A percentile compares a stretch with the other conserved stretches of the same genome.
These are phyloP conservation scores for Chaitophorus viminalis DNA, from an alignment of 2,888 invertebrate genomes.

Conservation along the genomic window DNA sequence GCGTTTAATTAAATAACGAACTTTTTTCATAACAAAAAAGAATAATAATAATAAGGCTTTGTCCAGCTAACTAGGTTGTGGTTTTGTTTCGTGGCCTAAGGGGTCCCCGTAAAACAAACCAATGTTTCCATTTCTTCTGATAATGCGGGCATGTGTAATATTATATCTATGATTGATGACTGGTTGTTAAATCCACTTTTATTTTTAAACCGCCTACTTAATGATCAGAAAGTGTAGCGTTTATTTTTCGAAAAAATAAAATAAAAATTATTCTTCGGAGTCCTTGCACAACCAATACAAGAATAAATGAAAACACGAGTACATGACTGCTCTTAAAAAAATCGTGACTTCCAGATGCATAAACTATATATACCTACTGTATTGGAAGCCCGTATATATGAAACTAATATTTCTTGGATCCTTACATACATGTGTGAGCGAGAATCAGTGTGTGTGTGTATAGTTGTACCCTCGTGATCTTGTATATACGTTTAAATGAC, in stretches of 20 bases:
- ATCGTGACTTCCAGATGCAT: constrained; percentile 50
- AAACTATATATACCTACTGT: constrained; percentile 9
- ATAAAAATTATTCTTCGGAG: no score
- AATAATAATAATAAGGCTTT: not conserved
- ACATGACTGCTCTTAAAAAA: constrained; percentile 24
- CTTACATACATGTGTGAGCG: not conserved
- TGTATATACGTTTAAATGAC: constrained; percentile 1
- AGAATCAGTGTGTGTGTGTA: not conserved
- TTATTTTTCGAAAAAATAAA: not conserved
- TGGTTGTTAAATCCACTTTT: constrained; percentile 46
- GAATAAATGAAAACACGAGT: constrained; percentile 9
- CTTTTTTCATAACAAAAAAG: constrained; percentile 4
- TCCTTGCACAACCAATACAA: constrained; percentile 25
- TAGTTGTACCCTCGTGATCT: not conserved
- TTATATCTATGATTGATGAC: constrained; percentile 54
- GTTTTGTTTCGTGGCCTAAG: constrained; percentile 32
- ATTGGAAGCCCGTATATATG: constrained; percentile 10
- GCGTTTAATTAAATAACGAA: constrained; percentile 44
- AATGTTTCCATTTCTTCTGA: constrained; percentile 9
- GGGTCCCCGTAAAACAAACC: constrained; percentile 34
- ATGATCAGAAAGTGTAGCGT: not conserved
- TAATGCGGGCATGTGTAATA: constrained; percentile 23
- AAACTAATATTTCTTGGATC: constrained; percentile 24
- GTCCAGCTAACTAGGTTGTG: constrained; percentile 39
- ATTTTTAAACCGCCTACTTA: constrained; percentile 52